A percentile compares a stretch with the other conserved stretches of the same genome.
These are phyloP conservation scores for Phenganax subtilis DNA, from an alignment of 92 coral and sea anemone species.

Conservation along the genomic window DNA sequence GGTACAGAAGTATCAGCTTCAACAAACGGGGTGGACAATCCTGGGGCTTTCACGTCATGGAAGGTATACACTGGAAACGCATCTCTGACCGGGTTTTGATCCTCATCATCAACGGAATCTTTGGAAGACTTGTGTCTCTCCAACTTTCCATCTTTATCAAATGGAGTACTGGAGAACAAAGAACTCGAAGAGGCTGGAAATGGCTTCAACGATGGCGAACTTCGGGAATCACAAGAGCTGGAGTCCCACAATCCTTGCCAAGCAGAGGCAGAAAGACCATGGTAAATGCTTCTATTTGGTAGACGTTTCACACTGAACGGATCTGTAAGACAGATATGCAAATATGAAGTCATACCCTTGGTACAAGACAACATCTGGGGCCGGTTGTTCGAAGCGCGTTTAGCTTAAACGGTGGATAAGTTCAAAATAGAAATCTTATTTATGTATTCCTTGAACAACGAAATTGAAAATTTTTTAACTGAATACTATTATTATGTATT, in stretches of 20 bases:
- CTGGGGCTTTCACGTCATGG: constrained; percentile 37
- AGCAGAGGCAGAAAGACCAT: constrained; percentile 9
- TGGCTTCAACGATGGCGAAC: constrained; percentile 6
- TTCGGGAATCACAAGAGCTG: constrained; percentile 2
- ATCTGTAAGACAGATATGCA: not conserved
- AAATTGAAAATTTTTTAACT: too few relatives aligned
- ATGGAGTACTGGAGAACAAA: constrained; percentile 60
- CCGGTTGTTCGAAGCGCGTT: too few relatives aligned
- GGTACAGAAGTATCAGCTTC: constrained; percentile 27
- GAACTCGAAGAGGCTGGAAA: constrained; percentile 41
- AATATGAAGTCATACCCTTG: not conserved
- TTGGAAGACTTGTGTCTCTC: not conserved
- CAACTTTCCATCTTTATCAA: constrained; percentile 35
- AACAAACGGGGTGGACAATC: constrained; percentile 34
- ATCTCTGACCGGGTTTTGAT: not conserved
- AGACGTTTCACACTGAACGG: constrained; percentile 9
- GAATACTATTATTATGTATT: too few relatives aligned
- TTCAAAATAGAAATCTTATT: too few relatives aligned
- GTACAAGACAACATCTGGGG: not conserved
- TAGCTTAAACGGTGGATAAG: too few relatives aligned
- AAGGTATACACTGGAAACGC: constrained; percentile 30
- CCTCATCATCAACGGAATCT: constrained; percentile 6
- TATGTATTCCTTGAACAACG: too few relatives aligned
- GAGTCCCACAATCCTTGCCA: constrained; percentile 32
- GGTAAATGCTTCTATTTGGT: not conserved